phyloP scores from a whole-genome alignment of 2,113 vertebrate species.

The Oreochromis niloticus region DNA sequence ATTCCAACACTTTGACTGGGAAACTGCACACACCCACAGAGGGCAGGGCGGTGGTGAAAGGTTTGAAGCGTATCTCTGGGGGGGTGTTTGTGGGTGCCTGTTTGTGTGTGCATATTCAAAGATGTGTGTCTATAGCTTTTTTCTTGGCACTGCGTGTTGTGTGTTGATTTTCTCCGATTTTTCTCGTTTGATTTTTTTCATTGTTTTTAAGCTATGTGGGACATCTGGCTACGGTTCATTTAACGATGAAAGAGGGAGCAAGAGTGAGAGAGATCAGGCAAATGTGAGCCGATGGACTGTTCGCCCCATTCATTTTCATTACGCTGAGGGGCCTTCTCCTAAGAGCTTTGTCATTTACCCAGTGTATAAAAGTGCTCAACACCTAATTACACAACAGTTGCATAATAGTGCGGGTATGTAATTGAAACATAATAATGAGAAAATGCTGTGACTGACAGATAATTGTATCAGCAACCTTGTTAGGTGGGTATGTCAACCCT shows the following conservation, averaged over 20 bases:
- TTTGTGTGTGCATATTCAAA: not conserved
- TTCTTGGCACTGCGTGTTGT: not conserved
- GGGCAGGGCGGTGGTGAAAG: slow-evolving; percentile 15
- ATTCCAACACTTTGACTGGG: slow-evolving; percentile 49
- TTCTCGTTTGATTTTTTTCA: not conserved
- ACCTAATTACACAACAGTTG: not conserved
- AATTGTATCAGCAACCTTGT: slow-evolving; percentile 7
- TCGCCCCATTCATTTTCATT: slow-evolving; percentile 14
- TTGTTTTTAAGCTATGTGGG: not conserved
- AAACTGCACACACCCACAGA: slow-evolving; percentile 1
- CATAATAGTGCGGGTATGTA: not conserved
- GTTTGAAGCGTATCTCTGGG: not conserved
- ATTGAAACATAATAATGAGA: slow-evolving; percentile 15
- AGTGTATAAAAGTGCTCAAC: slow-evolving; percentile 31
- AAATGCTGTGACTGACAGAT: slow-evolving; percentile 3
- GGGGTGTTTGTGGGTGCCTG: not conserved
- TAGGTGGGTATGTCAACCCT: not conserved
- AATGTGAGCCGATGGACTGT: slow-evolving; percentile 1
- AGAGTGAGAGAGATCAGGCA: not conserved
- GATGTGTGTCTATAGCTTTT: not conserved
- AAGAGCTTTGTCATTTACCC: slow-evolving; percentile 5
- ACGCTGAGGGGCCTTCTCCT: slow-evolving; percentile 2
- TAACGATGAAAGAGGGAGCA: not conserved
- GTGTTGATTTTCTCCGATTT: not conserved
- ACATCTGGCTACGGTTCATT: not conserved